A percentile compares a stretch with the other conserved stretches of the same genome.
phyloP scores from a whole-genome alignment of 1,140 invertebrate species.

The Archegozetes longisetosus region DNA sequence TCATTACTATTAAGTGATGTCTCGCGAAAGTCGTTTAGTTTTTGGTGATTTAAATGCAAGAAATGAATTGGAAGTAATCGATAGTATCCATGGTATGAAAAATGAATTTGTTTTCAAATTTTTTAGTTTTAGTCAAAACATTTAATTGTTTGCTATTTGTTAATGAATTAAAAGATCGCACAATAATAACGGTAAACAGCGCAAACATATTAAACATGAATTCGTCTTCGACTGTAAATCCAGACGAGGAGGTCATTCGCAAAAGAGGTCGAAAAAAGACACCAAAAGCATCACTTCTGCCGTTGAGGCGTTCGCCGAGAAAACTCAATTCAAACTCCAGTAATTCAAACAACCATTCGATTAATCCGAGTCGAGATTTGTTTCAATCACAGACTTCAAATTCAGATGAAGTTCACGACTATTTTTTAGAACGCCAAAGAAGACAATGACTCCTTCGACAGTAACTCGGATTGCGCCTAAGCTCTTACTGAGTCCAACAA shows the following conservation, averaged over 20 bases:
- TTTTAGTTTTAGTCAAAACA: not conserved
- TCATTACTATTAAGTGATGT: too few relatives aligned
- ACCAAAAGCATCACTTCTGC: not conserved
- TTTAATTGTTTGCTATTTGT: not conserved
- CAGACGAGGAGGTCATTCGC: not conserved
- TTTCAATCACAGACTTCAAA: not conserved
- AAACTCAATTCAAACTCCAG: not conserved
- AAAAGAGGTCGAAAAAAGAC: not conserved
- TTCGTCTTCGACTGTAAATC: not conserved
- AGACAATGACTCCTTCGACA: not conserved
- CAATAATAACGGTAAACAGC: not conserved
- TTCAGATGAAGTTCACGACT: not conserved
- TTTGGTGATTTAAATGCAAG: not conserved
- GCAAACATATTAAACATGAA: not conserved
- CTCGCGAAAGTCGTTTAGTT: too few relatives aligned
- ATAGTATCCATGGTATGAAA: not conserved
- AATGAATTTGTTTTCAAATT: too few relatives aligned
- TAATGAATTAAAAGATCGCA: not conserved
- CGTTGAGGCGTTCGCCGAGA: not conserved
- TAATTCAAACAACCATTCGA: not conserved
- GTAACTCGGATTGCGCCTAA: not conserved
- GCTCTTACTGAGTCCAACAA: not conserved
- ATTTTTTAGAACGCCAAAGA: not conserved
- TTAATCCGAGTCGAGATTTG: not conserved
- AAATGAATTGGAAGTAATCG: not conserved